Evolutionary conservation across 2,888 invertebrate genomes (phyloP), one percentile per base, ranked within the genome.

Genomic region (Parochlus steinenii): DNA sequence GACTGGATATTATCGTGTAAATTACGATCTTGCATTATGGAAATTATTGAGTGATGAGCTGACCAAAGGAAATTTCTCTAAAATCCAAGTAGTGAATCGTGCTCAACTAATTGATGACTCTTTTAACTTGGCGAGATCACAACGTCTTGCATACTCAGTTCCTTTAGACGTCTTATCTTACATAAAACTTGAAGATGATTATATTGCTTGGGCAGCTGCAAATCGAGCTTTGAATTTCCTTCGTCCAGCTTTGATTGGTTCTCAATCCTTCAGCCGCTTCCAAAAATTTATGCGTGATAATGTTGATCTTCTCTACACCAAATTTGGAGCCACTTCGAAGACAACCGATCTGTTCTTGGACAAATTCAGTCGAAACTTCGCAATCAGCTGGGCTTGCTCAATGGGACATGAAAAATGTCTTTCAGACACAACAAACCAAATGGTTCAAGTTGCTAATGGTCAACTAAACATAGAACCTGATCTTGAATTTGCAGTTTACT

Each of bases 61-160:
- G 3, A 14, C 23, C 3, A 19, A 36, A 12, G 3, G 29, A 1
- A 37, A 41, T 3, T 48, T 49, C 40, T 47, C 45, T 20, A 42
- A 40, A 3, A 48, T 54, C 15, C 45, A 48, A 10, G 45, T 28
- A 4, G 15, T 44, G 5, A 40, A 39, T 54, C 65, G 86, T 27
- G 83, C 79, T 0, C 78, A 83, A 39, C 47, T 75, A 5, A 55
- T 87, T 1, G 79, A 82, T 45, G 89, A 90, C 51, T 59, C 74
- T 4, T 66, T 74, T 41, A 69, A 67, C 42, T 53, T 75, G 35
- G 75, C 74, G 4, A 58, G 67, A 35, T 65, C 69, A 37, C 69
- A 69, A 18, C 54, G 65, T 22, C 52, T 74, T 37, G 61, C 57
- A 4, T 60, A 65, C 33, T 50, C 54, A 3, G 47, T 62, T 4